Base-by-base conservation (phyloP, 2,888 invertebrate genomes). In the Drosophila cognata region DNA sequence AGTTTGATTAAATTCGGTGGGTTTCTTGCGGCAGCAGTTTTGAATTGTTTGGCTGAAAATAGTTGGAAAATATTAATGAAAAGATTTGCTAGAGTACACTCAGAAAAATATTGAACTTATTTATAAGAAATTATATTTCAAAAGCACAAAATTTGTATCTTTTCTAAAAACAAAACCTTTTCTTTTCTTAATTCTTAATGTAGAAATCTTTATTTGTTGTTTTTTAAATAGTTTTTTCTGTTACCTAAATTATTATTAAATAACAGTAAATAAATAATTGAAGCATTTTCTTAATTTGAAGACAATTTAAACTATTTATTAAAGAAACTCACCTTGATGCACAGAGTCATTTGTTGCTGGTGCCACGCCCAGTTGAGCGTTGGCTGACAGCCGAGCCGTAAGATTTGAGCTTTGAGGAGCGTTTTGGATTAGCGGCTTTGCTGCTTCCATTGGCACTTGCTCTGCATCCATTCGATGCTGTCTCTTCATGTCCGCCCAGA, bases 401-500 rank as follows among this genome's bases (percentile, higher is more conserved):
- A 29, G 13, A 6, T 35, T 43, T 0, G 16, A 31, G 7, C 11
- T 35, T 5, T 33, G 10, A 8, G 38, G 2, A 21, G 11, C 41
- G 59, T 33, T 70, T 7, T 8, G 8, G 1, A 16, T 38, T 5
- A 29, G 31, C 10, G 21, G 18, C 55, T 35, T 67, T 8, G 52
- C 1, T 2, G 64, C n/a, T 7, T 60, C 59, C 8, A 41, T 29
- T 0, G 70, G 18, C 10, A 53, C 21, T n/a, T 50, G 56, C 4
- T 68, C 65, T 0, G 63, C 16, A 16, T 68, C 55, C 52, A 76
- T 56, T 0, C 76, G 78, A 41, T 78, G 58, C 13, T 71, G 55
- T 2, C 58, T 41, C 56, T 81, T 90, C 51, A 81, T 78, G 43
- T 77, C 68, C 21, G 90, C 85, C 88, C 92, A 92, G 36, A 92